Percentiles rank a stretch among this genome's conserved stretches.
Evolutionary conservation across 2,797 vertebrate species (phyloP).

Genomic region (Diplodus sargus): DNA sequence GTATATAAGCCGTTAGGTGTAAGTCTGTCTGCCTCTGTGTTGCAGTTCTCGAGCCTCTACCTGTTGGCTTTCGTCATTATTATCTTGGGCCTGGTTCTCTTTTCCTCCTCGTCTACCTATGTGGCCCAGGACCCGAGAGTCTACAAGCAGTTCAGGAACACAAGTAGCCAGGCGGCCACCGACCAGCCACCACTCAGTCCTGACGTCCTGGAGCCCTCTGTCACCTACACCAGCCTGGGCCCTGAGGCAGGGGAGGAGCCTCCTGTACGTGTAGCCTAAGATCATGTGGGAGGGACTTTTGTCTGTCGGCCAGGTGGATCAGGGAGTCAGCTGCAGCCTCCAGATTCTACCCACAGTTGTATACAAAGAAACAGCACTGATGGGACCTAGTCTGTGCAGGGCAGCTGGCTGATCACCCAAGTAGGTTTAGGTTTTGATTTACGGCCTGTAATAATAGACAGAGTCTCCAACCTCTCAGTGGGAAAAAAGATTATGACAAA

Average conservation of each 20-base stretch:
- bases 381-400: conserved; percentile 6
- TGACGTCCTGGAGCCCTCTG: conserved; percentile 87
- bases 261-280: conserved; percentile 88
- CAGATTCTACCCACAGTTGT: conserved; percentile 17
- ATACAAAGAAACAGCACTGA: conserved; percentile 20
- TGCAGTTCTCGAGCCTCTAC: conserved; percentile 95
- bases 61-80: conserved; percentile 94
- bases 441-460: neutral
- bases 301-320: conserved; percentile 8
- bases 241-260: conserved; percentile 92
- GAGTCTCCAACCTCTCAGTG: conserved; percentile 6
- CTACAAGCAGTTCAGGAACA: conserved; percentile 96
- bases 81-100: conserved; percentile 91
- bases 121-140: conserved; percentile 94
- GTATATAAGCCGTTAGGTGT: neutral
- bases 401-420: conserved; percentile 27
- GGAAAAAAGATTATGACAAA: conserved; percentile 7
- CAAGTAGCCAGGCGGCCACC: conserved; percentile 82
- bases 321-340: conserved; percentile 2
- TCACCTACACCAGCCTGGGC: conserved; percentile 93
- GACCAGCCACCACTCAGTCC: conserved; percentile 84
- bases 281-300: neutral
- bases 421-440: conserved; percentile 39
- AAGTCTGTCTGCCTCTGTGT: conserved; percentile 51
- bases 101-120: conserved; percentile 93